Evolutionary conservation across 2,888 invertebrate genomes (phyloP), one percentile per base, ranked within the genome.

Genomic region (Emmelina monodactyla): DNA sequence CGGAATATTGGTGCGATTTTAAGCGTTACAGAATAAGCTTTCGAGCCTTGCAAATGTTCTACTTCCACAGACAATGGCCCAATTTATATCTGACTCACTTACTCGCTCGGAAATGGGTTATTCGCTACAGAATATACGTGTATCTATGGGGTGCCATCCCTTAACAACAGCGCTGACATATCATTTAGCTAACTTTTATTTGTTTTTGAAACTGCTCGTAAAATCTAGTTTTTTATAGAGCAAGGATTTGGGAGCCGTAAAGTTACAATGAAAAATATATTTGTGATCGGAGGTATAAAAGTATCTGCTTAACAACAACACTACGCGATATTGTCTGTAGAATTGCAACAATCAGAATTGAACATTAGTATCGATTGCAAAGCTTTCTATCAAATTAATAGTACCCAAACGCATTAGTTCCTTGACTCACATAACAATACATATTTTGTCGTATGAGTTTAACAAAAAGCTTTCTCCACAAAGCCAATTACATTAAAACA

Each of bases 401-500:
- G n/a, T n/a, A n/a, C n/a, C n/a, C n/a, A n/a, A n/a, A n/a, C n/a
- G n/a, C n/a, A n/a, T n/a, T n/a, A n/a, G n/a, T n/a, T n/a, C n/a
- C n/a, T n/a, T n/a, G n/a, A n/a, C n/a, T n/a, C n/a, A 25, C 25
- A 25, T 25, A 25, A 25, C 25, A 25, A 25, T 25, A 25, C 25
- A 25, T 25, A 11, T 25, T 25, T 25, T 25, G 25, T 25, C 25
- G 25, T 25, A 25, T n/a, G 25, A 25, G n/a, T 29, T 40, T 40
- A 33, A 31, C 31, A 64, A 72, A 69, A 67, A 64, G 57, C 61
- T 62, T 71, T n/a, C n/a, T n/a, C n/a, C n/a, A n/a, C 71, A 75
- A 76, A 73, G 79, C 75, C 79, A 79, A 79, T 79, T 79, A 79
- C 79, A 79, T 79, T 79, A 79, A 79, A 79, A 79, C 78, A 76